A percentile compares a stretch with the other conserved stretches of the same genome.
phyloP scores from a whole-genome alignment of 2,888 invertebrate species.

The Yponomeuta plumbellus region DNA sequence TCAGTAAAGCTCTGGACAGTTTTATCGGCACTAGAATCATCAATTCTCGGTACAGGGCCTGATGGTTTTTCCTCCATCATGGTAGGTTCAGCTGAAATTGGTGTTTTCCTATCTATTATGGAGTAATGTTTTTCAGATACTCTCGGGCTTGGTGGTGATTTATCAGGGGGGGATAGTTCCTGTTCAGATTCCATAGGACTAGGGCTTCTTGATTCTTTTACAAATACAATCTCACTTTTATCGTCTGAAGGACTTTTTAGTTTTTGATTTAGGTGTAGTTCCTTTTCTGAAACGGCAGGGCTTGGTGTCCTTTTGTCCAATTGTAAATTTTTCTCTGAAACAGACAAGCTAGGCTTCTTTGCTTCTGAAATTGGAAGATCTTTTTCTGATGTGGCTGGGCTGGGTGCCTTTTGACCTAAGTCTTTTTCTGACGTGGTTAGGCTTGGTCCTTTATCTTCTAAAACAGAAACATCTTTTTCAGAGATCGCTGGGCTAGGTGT shows the following conservation, averaged over 20 bases:
- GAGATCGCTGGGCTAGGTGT: neutral
- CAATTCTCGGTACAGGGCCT: neutral
- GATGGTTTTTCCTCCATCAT: neutral
- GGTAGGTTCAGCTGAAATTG: neutral
- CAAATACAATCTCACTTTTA: neutral
- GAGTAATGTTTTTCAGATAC: slow-evolving; percentile 4
- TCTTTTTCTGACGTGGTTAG: neutral
- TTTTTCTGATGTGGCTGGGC: neutral
- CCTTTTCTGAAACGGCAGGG: too few species aligned
- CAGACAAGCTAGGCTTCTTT: neutral
- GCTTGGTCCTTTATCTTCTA: neutral
- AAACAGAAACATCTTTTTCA: neutral
- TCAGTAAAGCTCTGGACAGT: neutral
- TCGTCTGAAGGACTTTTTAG: neutral
- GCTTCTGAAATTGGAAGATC: neutral
- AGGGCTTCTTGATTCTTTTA: neutral
- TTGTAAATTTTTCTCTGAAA: too few species aligned
- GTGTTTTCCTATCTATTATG: neutral
- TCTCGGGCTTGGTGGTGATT: slow-evolving; percentile 2
- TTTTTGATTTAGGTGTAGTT: too few species aligned
- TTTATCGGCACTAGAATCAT: neutral
- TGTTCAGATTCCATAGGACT: neutral
- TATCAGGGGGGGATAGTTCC: neutral
- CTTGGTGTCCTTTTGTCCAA: too few species aligned
- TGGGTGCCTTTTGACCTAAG: too few species aligned